Evolutionary conservation across 1,140 invertebrate genomes (phyloP), one percentile per base, ranked within the genome.

Genomic region (Solenopsis invicta): DNA sequence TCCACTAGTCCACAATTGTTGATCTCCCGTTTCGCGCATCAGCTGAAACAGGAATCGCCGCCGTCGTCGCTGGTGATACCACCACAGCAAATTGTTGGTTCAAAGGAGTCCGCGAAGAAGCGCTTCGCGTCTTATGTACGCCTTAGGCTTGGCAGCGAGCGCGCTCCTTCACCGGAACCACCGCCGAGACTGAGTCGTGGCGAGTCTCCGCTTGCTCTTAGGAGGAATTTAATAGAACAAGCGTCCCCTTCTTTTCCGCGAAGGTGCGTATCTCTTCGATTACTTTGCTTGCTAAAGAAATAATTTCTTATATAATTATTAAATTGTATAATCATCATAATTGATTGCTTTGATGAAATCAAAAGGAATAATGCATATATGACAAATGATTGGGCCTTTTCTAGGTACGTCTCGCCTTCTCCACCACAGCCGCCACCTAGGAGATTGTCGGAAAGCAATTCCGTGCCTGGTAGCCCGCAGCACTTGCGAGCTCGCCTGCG

Each of bases 71-170:
- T 91, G 12, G 85, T 78, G 34, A 74, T 93, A 34, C 93, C 91
- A 21, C 59, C 86, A 75, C 93, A 93, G 34, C 80, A 84, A 54
- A 21, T n/a, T 3, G 71, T 89, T n/a, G 85, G 74, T 37, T 91
- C 92, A 0, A 94, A 95, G 85, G 94, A 95, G 76, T 94, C 94
- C 10, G 95, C 95, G 76, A 96, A 96, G 90, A 96, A 96, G 90
- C 96, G 97, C 91, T 97, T 98, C 94, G 96, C 97, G 91, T 97
- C 97, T 85, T 98, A 98, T 95, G 97, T 98, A 89, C 97, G 97
- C 95, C 96, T 95, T 10, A 93, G 95, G 78, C 90, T 95, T 18
- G 95, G 94, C 18, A 94, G 93, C 56, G 95, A 95, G 62, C 93
- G 95, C 16, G 93, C 94, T 94, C 91, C 96, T 94, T 95, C 96